These are phyloP conservation scores for Rhyacophila evoluta DNA, from an alignment of 2,888 invertebrate genomes.

Conservation along the genomic window DNA sequence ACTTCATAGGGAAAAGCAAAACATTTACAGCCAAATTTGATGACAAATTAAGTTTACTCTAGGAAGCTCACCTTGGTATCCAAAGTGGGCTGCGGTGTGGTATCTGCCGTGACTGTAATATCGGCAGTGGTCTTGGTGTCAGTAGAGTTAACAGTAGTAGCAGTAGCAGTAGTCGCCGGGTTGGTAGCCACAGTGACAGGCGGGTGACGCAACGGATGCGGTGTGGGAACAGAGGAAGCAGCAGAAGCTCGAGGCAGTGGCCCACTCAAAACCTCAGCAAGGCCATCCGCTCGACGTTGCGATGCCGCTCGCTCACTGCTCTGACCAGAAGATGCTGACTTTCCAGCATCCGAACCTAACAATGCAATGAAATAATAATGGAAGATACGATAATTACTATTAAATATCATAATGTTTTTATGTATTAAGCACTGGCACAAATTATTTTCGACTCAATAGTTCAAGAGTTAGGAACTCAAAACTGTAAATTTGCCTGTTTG, in stretches of 20 bases:
- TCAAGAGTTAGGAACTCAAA: too few species aligned
- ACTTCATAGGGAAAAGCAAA: too few species aligned
- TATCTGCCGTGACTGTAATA: constrained; percentile 52
- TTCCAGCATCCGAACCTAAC: constrained; percentile 29
- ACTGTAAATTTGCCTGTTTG: too few species aligned
- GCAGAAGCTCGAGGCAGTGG: constrained; percentile 62
- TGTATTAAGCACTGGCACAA: too few species aligned
- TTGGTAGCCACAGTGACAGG: not conserved
- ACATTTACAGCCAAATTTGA: too few species aligned
- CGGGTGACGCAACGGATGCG: constrained; percentile 6
- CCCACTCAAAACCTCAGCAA: constrained; percentile 66
- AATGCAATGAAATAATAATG: too few species aligned
- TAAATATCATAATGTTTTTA: too few species aligned
- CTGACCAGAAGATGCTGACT: constrained; percentile 61
- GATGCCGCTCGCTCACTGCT: constrained; percentile 63
- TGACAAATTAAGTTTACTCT: too few species aligned
- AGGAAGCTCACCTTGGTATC: constrained; percentile 57
- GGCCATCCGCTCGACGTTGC: constrained; percentile 66
- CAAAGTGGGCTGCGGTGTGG: constrained; percentile 60
- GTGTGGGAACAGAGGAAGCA: not conserved
- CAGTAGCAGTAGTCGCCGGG: not conserved
- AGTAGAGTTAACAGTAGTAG: constrained; percentile 57
- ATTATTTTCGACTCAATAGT: too few species aligned
- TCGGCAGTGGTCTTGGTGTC: constrained; percentile 50
- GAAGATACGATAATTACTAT: too few species aligned